Percentiles rank a stretch among this genome's conserved stretches.
Evolutionary conservation across 2,113 vertebrate species (phyloP).

Genomic region (Clupea harengus): DNA sequence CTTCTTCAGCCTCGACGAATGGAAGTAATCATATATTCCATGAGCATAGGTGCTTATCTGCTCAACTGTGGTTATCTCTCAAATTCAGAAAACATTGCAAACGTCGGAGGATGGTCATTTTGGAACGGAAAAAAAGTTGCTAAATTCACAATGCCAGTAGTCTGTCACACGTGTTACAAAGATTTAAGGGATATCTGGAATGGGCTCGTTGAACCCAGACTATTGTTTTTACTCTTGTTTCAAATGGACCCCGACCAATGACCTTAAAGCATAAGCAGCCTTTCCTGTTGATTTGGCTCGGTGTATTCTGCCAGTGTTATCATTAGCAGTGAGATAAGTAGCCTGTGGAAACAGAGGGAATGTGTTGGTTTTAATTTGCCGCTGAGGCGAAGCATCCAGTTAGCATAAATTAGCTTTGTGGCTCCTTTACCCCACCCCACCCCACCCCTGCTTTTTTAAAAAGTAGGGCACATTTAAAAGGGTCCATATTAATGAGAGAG

Average conservation of each 20-base stretch:
- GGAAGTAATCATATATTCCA: background rate
- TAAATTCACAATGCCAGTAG: background rate
- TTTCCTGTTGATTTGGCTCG: background rate
- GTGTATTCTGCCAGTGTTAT: background rate
- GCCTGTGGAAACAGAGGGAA: conserved; percentile 22
- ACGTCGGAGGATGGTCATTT: background rate
- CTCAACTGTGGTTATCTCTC: conserved; percentile 6
- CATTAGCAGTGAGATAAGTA: conserved; percentile 7
- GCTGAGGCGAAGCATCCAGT: conserved; percentile 12
- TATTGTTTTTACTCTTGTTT: background rate
- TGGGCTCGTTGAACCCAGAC: background rate
- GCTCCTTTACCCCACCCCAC: conserved; percentile 34
- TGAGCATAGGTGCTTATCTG: conserved; percentile 6
- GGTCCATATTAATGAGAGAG: conserved; percentile 30
- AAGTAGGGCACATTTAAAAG: conserved; percentile 48
- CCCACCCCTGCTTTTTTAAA: conserved; percentile 19
- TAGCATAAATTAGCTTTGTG: conserved; percentile 4
- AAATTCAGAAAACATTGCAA: background rate
- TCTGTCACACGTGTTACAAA: background rate
- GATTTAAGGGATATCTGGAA: background rate
- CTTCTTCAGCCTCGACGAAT: background rate
- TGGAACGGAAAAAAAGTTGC: background rate
- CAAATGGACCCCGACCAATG: background rate
- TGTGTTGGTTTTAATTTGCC: conserved; percentile 41
- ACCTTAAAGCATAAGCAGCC: background rate